Evolutionary conservation across 2,888 invertebrate genomes (phyloP), one percentile per base, ranked within the genome.

Genomic region (Plebejus argus): DNA sequence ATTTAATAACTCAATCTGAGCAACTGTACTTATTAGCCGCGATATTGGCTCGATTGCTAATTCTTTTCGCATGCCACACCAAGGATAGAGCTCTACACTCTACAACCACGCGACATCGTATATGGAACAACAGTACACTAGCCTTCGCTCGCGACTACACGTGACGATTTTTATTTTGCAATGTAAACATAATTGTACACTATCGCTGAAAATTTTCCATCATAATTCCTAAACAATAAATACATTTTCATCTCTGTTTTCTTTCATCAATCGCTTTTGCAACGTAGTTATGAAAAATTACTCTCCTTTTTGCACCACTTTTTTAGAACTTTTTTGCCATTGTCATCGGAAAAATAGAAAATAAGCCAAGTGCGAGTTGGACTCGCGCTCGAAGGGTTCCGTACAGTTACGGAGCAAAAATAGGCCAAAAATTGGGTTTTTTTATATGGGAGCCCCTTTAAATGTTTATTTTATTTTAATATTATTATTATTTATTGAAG

Each of bases 141-240:
- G 35, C 33, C 33, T 70, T 70, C 35, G 35, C 33, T 35, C 70
- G 70, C 70, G 35, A 70, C 33, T 70, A 33, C 70, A 70, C 70
- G 35, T n/a, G 35, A 35, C 35, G n/a, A 70, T 3, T 35, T 70
- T 35, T 23, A n/a, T 1, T 66, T 66, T 66, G 12, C 33, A 70
- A 70, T 76, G 33, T 35, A 35, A 76, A 58, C 33, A 77, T 23
- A 23, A 39, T 35, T 49, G 15, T 39, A 56, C 35, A 66, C n/a
- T 33, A 61, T 66, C 61, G 3, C 23, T 23, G 10, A 66, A 28
- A 66, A 12, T 58, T 58, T 20, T 58, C 20, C 20, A 58, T 58
- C 28, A 2, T 28, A 28, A 28, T 28, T 28, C 8, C 58, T 8
- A 7, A 61, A 23, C 23, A 28, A 20, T 8, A 4, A 15, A 23